These are phyloP conservation scores for Pinctada fucata DNA, from an alignment of 2,888 invertebrate genomes.

Conservation along the genomic window DNA sequence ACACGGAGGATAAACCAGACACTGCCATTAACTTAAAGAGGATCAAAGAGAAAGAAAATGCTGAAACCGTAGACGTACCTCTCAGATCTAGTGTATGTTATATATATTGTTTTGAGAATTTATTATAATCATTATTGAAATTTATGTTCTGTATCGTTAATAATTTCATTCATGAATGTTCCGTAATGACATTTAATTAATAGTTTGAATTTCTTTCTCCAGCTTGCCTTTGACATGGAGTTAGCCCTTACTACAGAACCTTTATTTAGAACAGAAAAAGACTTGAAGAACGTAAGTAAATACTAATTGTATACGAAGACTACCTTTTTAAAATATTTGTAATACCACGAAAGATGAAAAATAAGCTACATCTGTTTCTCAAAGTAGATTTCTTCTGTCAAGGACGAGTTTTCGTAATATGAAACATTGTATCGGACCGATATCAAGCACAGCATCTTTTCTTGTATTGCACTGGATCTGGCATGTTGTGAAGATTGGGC, in stretches of 20 bases:
- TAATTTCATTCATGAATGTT: too few relatives aligned
- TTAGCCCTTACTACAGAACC: conserved; percentile 60
- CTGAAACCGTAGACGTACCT: conserved; percentile 23
- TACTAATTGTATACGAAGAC: neutral
- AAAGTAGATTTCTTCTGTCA: too few relatives aligned
- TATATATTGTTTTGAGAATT: neutral
- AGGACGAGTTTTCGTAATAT: too few relatives aligned
- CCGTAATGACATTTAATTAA: too few relatives aligned
- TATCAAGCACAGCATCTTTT: too few relatives aligned
- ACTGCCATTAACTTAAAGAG: conserved; percentile 40
- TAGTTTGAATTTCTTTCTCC: conserved; percentile 27
- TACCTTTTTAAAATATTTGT: too few relatives aligned
- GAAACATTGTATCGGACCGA: too few relatives aligned
- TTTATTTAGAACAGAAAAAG: conserved; percentile 53
- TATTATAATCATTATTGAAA: neutral
- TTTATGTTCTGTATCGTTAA: too few relatives aligned
- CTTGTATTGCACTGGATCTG: too few relatives aligned
- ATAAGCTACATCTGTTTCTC: too few relatives aligned
- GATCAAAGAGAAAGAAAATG: conserved; percentile 27
- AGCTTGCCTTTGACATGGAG: conserved; percentile 66
- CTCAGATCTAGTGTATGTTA: conserved; percentile 40
- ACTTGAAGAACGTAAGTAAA: conserved; percentile 61
- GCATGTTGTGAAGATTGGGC: too few relatives aligned
- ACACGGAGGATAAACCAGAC: conserved; percentile 54
- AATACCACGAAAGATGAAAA: too few relatives aligned